These are phyloP conservation scores for Acrocyrtus sp. DNA, from an alignment of 2,888 invertebrate species.

Conservation along the genomic window DNA sequence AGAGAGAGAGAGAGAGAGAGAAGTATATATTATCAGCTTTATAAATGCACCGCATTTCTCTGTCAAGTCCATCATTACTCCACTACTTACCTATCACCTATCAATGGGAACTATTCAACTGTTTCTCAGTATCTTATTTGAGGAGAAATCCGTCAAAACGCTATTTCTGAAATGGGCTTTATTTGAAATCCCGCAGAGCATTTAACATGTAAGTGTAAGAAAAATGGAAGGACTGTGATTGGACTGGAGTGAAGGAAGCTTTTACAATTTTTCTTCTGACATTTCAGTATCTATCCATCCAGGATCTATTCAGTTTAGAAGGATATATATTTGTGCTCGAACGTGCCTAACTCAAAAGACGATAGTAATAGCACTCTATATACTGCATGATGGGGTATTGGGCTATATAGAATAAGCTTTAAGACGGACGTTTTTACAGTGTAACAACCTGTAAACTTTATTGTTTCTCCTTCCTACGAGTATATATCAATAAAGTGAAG, in stretches of 20 bases:
- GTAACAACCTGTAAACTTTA: conserved; percentile 46
- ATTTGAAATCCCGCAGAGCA: not conserved
- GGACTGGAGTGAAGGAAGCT: conserved; percentile 16
- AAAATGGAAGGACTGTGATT: conserved; percentile 11
- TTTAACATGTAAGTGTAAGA: not conserved
- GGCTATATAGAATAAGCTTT: conserved; percentile 14
- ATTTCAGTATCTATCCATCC: conserved; percentile 21
- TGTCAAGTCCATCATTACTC: conserved; percentile 1
- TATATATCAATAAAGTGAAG: conserved; percentile 4
- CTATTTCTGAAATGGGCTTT: no score
- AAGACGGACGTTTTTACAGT: conserved; percentile 35
- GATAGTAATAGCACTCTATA: no score
- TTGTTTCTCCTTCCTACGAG: conserved; percentile 26
- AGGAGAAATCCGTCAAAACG: not conserved
- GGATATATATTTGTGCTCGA: no score
- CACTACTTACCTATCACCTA: no score
- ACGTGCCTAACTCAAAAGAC: no score
- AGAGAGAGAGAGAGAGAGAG: no score
- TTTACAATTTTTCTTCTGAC: conserved; percentile 21
- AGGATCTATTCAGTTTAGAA: no score
- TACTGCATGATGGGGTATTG: no score
- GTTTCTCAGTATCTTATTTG: not conserved
- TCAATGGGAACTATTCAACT: not conserved
- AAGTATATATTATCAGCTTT: not conserved
- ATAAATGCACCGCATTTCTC: not conserved